Conservation (phyloP, 2,888 invertebrate genomes). For the Meiosimyza platycephala region DNA sequence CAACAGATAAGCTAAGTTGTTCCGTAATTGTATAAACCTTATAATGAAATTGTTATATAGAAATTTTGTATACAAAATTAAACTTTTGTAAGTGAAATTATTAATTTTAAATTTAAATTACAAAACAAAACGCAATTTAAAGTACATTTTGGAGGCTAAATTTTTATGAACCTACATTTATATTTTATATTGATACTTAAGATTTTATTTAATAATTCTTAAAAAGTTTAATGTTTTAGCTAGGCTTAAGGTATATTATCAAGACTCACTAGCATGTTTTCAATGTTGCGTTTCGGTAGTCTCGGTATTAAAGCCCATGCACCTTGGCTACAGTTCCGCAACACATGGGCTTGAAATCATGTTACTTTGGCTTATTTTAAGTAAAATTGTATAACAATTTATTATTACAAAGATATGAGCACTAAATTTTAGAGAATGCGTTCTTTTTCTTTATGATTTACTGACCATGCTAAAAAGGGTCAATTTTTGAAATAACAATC, state of each 20-base stretch:
- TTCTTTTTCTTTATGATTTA: background rate
- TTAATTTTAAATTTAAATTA: background rate
- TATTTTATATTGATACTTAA: constrained; percentile 18
- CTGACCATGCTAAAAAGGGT: background rate
- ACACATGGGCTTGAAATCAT: constrained; percentile 53
- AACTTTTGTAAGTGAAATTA: background rate
- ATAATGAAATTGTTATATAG: constrained; percentile 49
- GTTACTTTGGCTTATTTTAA: constrained; percentile 16
- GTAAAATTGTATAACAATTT: background rate
- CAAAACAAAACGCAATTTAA: background rate
- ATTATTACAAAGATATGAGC: background rate
- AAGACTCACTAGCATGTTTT: constrained; percentile 45
- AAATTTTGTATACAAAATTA: constrained; percentile 8
- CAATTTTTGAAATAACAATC: constrained; percentile 24
- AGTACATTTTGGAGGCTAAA: constrained; percentile 14
- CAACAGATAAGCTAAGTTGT: constrained; percentile 41
- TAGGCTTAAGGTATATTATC: constrained; percentile 40
- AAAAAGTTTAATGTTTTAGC: constrained; percentile 32
- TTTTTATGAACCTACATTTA: constrained; percentile 1
- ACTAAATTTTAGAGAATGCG: background rate
- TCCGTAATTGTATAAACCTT: constrained; percentile 57
- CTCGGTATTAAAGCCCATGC: constrained; percentile 53
- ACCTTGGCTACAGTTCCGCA: constrained; percentile 43
- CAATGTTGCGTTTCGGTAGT: constrained; percentile 41
- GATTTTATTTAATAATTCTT: constrained; percentile 39